Evolutionary conservation across 2,888 invertebrate species (phyloP), one percentile per base, ranked within the genome.

Genomic region (Mesorhabditis belari): DNA sequence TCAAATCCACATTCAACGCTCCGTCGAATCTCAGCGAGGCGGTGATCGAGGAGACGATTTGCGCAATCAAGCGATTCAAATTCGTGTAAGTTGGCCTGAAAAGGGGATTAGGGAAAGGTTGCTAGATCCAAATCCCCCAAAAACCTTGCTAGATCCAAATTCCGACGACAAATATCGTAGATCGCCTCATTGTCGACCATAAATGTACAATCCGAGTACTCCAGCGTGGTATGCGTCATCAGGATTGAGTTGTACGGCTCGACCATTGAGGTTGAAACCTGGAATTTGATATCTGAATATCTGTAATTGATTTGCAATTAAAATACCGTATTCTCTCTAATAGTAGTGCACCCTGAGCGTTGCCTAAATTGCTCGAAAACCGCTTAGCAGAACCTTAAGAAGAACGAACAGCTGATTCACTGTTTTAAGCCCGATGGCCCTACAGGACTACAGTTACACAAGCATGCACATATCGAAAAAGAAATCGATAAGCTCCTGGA

Each of bases 191-290:
- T 76, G 58, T 76, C 76, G 6, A 91, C 84, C 83, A 93, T 93
- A 85, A 94, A 94, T 54, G 92, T 92, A 84, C 92, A 93, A 85
- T 92, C 92, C 0, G 91, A 91, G 84, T 92, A 92, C 83, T 92
- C 92, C 62, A 85, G 75, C 62, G 93, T 93, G 58, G 93, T 93
- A 85, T 94, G 93, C 66, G 93, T 93, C 81, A 92, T 92, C 80
- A 93, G 75, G 62, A 94, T 92, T 0, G 93, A 92, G 85, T 94
- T 94, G 88, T 94, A 94, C 0, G 92, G 92, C 81, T 93, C 92
- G 49, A 92, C 92, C 27, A 93, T 91, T 0, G 92, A 84, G 12
- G 84, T 85, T 6, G 85, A 84, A 6, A 82, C 91, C 3, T 92
- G 35, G 25, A 55, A 26, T 44, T 44, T n/a, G 9, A 9, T 44